Conservation (phyloP, 2,113 vertebrate genomes). For the Athene noctua region DNA sequence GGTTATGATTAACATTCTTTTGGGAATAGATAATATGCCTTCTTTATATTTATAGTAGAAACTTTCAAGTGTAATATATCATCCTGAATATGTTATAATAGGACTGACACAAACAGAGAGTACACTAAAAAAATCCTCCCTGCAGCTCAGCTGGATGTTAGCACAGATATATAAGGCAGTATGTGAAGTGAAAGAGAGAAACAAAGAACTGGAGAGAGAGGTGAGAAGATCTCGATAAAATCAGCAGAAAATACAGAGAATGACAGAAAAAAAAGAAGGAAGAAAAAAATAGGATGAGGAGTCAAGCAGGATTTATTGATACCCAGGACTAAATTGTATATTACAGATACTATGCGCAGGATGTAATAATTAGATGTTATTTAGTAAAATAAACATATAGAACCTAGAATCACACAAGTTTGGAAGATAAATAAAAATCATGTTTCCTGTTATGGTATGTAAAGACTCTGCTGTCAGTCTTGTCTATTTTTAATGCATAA, state of each 20-base stretch:
- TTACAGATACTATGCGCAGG: not conserved
- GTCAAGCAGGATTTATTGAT: not conserved
- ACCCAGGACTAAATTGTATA: not conserved
- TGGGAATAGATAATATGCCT: not conserved
- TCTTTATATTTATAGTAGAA: not conserved
- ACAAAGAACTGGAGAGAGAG: not conserved
- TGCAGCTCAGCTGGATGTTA: not conserved
- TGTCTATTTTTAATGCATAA: not conserved
- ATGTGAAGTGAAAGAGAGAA: not conserved
- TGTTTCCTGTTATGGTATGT: not conserved
- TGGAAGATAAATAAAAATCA: not conserved
- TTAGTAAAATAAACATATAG: not conserved
- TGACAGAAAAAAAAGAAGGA: not conserved
- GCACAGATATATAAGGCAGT: not conserved
- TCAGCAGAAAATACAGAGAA: not conserved
- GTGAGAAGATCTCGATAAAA: not conserved
- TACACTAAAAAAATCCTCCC: not conserved
- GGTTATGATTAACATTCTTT: not conserved
- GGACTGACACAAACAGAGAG: not conserved
- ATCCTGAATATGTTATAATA: not conserved
- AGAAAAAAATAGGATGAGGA: not conserved
- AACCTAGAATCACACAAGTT: not conserved
- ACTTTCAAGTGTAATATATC: not conserved
- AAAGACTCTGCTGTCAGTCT: not conserved
- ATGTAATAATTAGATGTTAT: not conserved